Evolutionary conservation across 37 sponge, comb jelly and placozoan species (phyloP).

Genomic region (Ephydatia muelleri): DNA sequence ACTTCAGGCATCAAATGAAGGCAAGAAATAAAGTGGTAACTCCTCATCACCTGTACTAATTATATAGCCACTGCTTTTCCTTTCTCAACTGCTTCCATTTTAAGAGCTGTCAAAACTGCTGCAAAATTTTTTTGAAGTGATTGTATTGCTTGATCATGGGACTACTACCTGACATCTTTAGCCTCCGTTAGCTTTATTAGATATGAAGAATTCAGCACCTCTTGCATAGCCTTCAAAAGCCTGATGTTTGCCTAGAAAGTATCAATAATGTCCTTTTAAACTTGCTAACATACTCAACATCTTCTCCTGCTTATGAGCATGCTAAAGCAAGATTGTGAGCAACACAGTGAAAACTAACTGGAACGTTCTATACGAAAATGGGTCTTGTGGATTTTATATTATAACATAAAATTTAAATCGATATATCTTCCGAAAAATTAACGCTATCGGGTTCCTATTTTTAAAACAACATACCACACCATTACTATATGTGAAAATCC

Average conservation of each 20-base stretch:
- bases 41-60: constrained; percentile 14
- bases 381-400: too few relatives aligned
- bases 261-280: constrained; percentile 24
- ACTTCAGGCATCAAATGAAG: constrained; percentile 6
- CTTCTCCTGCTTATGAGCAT: constrained; percentile 32
- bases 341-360: constrained; percentile 54
- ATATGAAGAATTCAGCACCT: constrained; percentile 17
- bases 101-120: constrained; percentile 29
- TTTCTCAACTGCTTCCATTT: constrained; percentile 28
- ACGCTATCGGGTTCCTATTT: too few relatives aligned
- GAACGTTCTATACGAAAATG: too few relatives aligned
- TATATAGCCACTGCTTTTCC: constrained; percentile 16
- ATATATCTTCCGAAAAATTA: too few relatives aligned
- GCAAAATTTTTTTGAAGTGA: constrained; percentile 23
- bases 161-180: constrained; percentile 43
- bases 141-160: constrained; percentile 36
- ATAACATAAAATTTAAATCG: too few relatives aligned
- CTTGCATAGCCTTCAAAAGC: constrained; percentile 45
- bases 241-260: constrained; percentile 18
- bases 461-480: too few relatives aligned
- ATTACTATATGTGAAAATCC: too few relatives aligned
- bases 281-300: constrained; percentile 29
- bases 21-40: constrained; percentile 27
- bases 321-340: constrained; percentile 57
- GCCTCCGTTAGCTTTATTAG: constrained; percentile 36